Evolutionary conservation across 2,113 vertebrate genomes (phyloP).

Genomic region (Bettongia penicillata): DNA sequence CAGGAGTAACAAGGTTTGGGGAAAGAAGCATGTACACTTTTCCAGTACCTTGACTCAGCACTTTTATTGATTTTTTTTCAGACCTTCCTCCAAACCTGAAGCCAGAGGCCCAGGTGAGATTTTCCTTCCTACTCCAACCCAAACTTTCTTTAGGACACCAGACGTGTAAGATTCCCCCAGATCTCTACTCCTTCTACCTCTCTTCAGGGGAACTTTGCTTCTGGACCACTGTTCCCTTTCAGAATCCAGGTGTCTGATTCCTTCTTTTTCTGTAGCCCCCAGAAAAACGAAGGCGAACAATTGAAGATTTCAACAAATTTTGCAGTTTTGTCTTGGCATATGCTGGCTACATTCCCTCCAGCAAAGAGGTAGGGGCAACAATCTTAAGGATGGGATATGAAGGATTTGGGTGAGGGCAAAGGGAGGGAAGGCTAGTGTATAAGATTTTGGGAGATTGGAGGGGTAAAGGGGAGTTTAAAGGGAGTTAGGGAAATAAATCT

Average conservation of each 20-base stretch:
- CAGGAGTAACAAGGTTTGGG: background rate
- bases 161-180: background rate
- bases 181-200: background rate
- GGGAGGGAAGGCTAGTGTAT: background rate
- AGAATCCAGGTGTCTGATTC: background rate
- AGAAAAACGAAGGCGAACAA: conserved; percentile 91
- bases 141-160: background rate
- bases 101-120: conserved; percentile 79
- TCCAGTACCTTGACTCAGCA: conserved; percentile 66
- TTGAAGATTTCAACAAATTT: conserved; percentile 96
- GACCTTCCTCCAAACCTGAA: conserved; percentile 80
- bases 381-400: background rate
- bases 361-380: conserved; percentile 89
- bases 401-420: background rate
- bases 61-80: conserved; percentile 71
- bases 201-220: background rate
- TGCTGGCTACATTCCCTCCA: conserved; percentile 91
- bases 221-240: conserved; percentile 4
- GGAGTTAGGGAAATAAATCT: background rate
- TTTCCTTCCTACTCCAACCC: background rate
- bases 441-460: background rate
- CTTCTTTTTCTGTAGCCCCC: conserved; percentile 84
- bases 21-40: background rate
- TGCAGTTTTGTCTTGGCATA: conserved; percentile 94
- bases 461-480: background rate